Evolutionary conservation across 2,113 vertebrate species (phyloP), one percentile per base, ranked within the genome.

Genomic region (Dascyllus trimaculatus): DNA sequence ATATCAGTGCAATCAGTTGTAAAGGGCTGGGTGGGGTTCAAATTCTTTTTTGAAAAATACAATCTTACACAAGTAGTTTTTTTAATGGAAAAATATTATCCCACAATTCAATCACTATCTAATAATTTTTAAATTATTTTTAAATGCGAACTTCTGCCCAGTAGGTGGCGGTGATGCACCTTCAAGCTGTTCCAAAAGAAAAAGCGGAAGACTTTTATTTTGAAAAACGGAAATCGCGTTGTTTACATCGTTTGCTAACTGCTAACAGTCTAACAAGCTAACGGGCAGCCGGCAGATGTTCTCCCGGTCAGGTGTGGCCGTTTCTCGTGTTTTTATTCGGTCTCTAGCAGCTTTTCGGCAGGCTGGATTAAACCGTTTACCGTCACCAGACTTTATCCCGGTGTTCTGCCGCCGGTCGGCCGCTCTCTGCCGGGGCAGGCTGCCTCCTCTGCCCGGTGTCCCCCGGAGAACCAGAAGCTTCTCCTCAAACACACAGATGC

Each of bases 401-500:
- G 64, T 51, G 35, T 22, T 49, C 24, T n/a, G 43, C n/a, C 4
- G 22, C 21, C 48, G 11, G 54, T 62, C 49, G 3, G 1, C 43
- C 38, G 58, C 8, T 15, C 29, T 19, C 4, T 17, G 13, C 57
- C 22, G 78, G 59, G 13, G 5, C 59, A 1, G 11, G 11, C 61
- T 0, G 40, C 11, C 71, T 10, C 21, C 22, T 49, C 38, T 5
- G 6, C 14, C 64, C 65, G 58, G 74, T 19, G 51, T 3, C 56
- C 4, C 18, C 59, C 40, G 38, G 38, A 29, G 24, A 15, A 3
- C 5, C 0, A 62, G 56, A 1, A 26, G 40, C 57, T 56, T 19
- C 52, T 84, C 49, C 64, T 32, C n/a, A 26, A 78, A 26, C 29
- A 35, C 19, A 46, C 40, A 13, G 2, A 94, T 94, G 93, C 92